Conservation (phyloP, 2,113 vertebrate genomes). For the Tamias sibiricus region DNA sequence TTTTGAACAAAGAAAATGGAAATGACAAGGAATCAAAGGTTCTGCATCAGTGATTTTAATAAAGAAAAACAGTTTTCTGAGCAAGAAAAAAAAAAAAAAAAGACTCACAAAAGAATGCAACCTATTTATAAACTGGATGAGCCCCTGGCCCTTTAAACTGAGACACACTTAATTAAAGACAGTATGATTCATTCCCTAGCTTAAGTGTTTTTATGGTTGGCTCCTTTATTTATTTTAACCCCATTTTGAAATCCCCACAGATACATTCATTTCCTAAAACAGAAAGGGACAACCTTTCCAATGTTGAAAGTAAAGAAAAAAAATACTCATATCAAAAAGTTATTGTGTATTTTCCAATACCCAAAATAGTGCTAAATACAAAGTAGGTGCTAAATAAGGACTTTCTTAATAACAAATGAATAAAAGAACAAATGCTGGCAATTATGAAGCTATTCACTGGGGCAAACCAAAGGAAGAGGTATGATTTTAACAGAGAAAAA, state of each 20-base stretch:
- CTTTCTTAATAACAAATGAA: background rate
- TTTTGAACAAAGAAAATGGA: slow-evolving; percentile 21
- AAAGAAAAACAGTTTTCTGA: background rate
- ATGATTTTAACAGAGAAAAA: background rate
- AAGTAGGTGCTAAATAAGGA: background rate
- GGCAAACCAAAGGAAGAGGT: background rate
- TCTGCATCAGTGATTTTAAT: slow-evolving; percentile 78
- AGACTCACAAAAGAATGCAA: background rate
- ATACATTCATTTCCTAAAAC: background rate
- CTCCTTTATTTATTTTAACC: background rate
- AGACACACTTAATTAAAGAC: slow-evolving; percentile 25
- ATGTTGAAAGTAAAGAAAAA: background rate
- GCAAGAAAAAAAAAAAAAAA: background rate
- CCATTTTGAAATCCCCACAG: background rate
- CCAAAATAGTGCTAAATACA: background rate
- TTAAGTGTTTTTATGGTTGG: background rate
- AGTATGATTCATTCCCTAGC: background rate
- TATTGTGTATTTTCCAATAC: background rate
- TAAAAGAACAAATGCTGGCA: background rate
- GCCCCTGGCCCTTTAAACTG: background rate
- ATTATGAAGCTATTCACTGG: background rate
- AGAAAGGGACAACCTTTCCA: background rate
- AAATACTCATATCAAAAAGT: background rate
- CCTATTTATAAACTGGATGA: background rate
- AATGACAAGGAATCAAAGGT: slow-evolving; percentile 38